Percentiles rank a stretch among this genome's conserved stretches.
These are phyloP conservation scores for Meiosimyza platycephala DNA, from an alignment of 2,888 invertebrate species.

Conservation along the genomic window DNA sequence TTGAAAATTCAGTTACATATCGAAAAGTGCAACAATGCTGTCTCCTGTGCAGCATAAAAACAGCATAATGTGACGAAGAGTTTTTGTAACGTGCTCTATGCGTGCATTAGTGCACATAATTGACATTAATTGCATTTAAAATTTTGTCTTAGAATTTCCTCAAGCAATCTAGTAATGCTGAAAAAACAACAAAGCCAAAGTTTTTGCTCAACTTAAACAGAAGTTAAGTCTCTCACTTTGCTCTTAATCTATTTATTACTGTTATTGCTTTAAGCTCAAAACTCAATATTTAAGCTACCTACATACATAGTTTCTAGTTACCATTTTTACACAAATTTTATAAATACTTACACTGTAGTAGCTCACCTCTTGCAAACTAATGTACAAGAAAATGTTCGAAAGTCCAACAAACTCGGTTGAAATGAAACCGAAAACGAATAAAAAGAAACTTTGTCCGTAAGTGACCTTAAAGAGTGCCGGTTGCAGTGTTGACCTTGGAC, in stretches of 20 bases:
- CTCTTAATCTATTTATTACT: too few species aligned
- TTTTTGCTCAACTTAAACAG: neutral
- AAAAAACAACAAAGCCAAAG: neutral
- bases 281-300: too few species aligned
- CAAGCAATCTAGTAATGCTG: slow-evolving; percentile 1
- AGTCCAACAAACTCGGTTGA: slow-evolving; percentile 88
- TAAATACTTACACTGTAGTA: slow-evolving; percentile 65
- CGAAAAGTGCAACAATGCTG: too few species aligned
- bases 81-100: too few species aligned
- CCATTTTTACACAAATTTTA: neutral
- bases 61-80: too few species aligned
- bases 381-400: slow-evolving; percentile 87
- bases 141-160: neutral
- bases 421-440: slow-evolving; percentile 87
- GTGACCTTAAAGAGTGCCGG: slow-evolving; percentile 85
- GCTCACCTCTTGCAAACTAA: slow-evolving; percentile 68
- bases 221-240: neutral
- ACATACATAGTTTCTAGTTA: neutral
- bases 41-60: too few species aligned
- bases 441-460: slow-evolving; percentile 89
- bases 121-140: slow-evolving; percentile 33
- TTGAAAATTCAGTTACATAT: too few species aligned
- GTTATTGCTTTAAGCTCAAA: too few species aligned
- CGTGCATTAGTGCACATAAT: slow-evolving; percentile 7
- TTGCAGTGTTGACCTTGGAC: slow-evolving; percentile 81